A percentile compares a stretch with the other conserved stretches of the same genome.
Conservation (phyloP, 2,113 vertebrate species). For the Catharus fuscescens region DNA sequence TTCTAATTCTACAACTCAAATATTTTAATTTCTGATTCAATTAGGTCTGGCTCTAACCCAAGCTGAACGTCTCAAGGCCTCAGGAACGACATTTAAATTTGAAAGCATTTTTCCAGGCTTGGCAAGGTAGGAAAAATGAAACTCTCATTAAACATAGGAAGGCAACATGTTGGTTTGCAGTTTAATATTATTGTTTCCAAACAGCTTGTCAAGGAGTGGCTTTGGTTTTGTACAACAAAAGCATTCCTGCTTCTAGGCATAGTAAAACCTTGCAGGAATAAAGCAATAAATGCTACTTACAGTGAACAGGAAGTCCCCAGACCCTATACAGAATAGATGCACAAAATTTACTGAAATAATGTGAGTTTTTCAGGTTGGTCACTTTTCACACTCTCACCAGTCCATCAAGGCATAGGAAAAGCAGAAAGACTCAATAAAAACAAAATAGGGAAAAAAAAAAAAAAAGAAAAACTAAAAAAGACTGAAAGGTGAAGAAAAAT, state of each 20-base stretch:
- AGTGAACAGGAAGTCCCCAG: neutral
- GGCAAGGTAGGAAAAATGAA: neutral
- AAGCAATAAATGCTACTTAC: neutral
- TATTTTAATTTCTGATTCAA: slow-evolving; percentile 15
- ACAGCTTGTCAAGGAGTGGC: neutral
- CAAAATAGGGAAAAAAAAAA: neutral
- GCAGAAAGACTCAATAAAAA: neutral
- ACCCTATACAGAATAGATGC: neutral
- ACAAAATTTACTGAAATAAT: neutral
- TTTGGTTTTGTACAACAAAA: neutral
- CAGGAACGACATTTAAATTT: neutral
- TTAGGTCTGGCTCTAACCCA: slow-evolving; percentile 9
- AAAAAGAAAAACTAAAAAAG: neutral
- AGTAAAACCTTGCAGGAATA: neutral
- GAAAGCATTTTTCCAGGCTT: neutral
- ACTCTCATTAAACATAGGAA: neutral
- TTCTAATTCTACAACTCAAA: neutral
- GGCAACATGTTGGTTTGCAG: neutral
- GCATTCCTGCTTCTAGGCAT: neutral
- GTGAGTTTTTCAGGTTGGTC: neutral
- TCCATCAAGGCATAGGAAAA: neutral
- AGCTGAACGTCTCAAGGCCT: neutral
- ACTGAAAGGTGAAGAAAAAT: neutral
- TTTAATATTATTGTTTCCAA: neutral
- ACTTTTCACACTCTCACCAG: neutral